Base-by-base conservation (phyloP, 2,113 vertebrate species). In the Bucco capensis region DNA sequence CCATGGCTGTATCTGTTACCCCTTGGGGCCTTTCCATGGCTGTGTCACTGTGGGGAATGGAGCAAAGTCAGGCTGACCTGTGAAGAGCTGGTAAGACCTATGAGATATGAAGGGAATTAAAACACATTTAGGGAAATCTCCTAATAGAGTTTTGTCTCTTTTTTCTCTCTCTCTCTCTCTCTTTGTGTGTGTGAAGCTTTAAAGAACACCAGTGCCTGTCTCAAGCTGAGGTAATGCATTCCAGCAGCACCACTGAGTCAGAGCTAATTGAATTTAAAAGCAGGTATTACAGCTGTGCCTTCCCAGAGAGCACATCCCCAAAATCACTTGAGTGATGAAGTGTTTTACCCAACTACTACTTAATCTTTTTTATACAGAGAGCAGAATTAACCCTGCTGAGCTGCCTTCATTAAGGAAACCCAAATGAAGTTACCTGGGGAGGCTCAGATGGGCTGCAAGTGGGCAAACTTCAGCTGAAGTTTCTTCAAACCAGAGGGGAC, bases 201-300 rank as follows among this genome's bases (percentile, higher is more conserved):
- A 87, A 90, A 86, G 92, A 94, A 65, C 58, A 94, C 35, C 85
- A 50, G 9, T 27, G 71, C 19, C 95, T 88, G 93, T 96, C 95
- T 97, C 97, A 84, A 95, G 95, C 96, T 97, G 96, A 31, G 96
- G 97, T 97, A 97, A 97, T 97, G 95, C 89, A 97, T 97, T 96
- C 97, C 86, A 95, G 96, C 93, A 96, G 83, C 96, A 94, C 89
- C 92, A 94, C 86, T 49, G 94, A 97, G 96, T 96, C 95, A 90
- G 96, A 93, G 96, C 96, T 97, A 97, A 98, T 97, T 98, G 97
- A 97, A 98, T 98, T 97, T 97, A 97, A 97, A 97, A 96, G 97
- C 97, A 97, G 97, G 97, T 97, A 94, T 97, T 96, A 96, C 96
- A 96, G 94, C 95, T 95, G 97, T 83, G 95, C 96, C 94, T 93